Evolutionary conservation across 23 tunicate species (phyloP).

Genomic region (Trididemnum miniatum): DNA sequence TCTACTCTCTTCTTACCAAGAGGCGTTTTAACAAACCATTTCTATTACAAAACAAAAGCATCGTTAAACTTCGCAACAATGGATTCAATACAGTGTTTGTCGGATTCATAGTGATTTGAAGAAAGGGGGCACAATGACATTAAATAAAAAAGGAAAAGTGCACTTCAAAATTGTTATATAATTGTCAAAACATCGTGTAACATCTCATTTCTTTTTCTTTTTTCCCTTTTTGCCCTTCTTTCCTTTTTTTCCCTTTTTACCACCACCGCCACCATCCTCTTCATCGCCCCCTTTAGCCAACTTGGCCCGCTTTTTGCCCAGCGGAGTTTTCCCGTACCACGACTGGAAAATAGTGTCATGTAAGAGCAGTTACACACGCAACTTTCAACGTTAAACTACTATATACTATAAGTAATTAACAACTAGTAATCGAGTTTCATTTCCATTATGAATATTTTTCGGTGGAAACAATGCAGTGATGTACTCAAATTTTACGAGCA

Average conservation of each 20-base stretch:
- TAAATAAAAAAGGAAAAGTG: neutral
- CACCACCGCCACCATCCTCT: slow-evolving; percentile 62
- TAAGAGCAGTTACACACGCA: no score
- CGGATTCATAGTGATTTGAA: no score
- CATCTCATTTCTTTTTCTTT: slow-evolving; percentile 45
- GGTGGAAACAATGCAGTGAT: no score
- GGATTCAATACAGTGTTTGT: neutral
- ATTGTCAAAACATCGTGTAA: no score
- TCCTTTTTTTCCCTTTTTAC: slow-evolving; percentile 65
- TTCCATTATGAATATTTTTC: no score
- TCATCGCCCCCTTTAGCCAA: slow-evolving; percentile 82
- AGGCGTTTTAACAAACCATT: slow-evolving; percentile 76
- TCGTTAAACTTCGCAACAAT: neutral
- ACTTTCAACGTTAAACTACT: no score
- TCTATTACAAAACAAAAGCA: slow-evolving; percentile 19
- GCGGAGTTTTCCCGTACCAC: slow-evolving; percentile 89
- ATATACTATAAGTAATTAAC: no score
- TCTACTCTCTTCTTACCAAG: slow-evolving; percentile 71
- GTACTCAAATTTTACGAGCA: no score
- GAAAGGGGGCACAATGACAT: no score
- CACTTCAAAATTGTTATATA: no score
- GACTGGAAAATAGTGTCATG: slow-evolving; percentile 28
- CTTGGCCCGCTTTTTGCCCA: slow-evolving; percentile 76
- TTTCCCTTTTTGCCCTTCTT: slow-evolving; percentile 81
- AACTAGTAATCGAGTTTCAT: no score